A percentile compares a stretch with the other conserved stretches of the same genome.
Conservation (phyloP, 2,888 invertebrate genomes). For the Coleophora deauratella region DNA sequence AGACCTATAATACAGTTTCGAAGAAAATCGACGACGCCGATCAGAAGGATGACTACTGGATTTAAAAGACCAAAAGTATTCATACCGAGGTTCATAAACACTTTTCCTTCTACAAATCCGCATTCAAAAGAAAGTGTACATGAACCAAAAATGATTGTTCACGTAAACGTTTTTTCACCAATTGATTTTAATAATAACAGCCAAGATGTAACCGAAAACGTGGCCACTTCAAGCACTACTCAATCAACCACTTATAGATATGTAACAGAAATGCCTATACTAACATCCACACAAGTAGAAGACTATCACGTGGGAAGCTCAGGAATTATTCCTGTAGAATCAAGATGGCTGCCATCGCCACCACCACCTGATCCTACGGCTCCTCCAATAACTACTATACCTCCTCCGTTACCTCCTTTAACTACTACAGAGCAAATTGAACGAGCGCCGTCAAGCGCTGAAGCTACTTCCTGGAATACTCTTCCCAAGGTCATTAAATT, state of each 20-base stretch:
- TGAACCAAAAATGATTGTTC: constrained; percentile 72
- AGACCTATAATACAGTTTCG: constrained; percentile 49
- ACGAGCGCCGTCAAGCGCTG: constrained; percentile 23
- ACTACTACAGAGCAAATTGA: constrained; percentile 32
- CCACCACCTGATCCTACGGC: constrained; percentile 17
- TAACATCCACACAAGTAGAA: constrained; percentile 47
- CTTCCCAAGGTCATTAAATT: constrained; percentile 51
- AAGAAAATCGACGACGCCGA: constrained; percentile 38
- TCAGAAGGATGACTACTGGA: constrained; percentile 29
- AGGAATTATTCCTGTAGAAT: constrained; percentile 45
- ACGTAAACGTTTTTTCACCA: constrained; percentile 76
- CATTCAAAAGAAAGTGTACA: not conserved
- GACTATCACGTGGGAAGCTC: constrained; percentile 60
- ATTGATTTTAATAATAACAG: constrained; percentile 21
- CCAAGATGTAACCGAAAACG: constrained; percentile 14
- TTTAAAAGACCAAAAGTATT: constrained; percentile 30
- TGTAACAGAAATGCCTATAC: constrained; percentile 30
- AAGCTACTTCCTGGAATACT: constrained; percentile 28
- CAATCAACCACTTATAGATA: constrained; percentile 15
- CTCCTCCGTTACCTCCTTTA: constrained; percentile 5
- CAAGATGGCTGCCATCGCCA: constrained; percentile 17
- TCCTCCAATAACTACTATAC: constrained; percentile 21
- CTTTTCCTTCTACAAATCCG: too few species aligned
- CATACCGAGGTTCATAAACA: too few species aligned
- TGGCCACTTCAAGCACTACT: constrained; percentile 14